Evolutionary conservation across 2,113 vertebrate species (phyloP), one percentile per base, ranked within the genome.

Genomic region (Noctilio leporinus): DNA sequence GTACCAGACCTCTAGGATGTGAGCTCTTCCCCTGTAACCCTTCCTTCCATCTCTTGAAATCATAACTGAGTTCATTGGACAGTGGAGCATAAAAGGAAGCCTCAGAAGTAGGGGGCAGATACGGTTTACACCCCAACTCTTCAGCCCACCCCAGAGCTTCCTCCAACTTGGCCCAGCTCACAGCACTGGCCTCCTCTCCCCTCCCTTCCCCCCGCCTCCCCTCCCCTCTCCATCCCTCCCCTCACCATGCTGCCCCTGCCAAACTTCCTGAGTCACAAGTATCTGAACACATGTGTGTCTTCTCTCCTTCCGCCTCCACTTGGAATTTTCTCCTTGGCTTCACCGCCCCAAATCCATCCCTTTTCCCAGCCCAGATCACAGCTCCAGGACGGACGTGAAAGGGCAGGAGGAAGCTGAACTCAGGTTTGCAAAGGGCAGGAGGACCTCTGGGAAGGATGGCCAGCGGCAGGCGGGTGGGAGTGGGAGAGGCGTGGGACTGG

Each of bases 191-290:
- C 24, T 47, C 35, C 10, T 4, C 26, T 9, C 17, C 28, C 55
- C 10, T 2, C 16, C 28, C 19, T 20, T 1, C 12, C 30, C 65
- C 26, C 1, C n/a, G 6, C 16, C 33, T 2, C 16, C 45, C 33
- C 4, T 43, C 35, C 2, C 35, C 33, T 4, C 6, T 8, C 24
- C 12, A 12, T 2, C 35, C 43, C 38, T 64, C 53, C 45, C 28
- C 7, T 62, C 26, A 1, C 5, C 10, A 3, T 2, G 30, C 83
- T n/a, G 15, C 53, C 22, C 9, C 43, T 7, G n/a, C 30, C 65
- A n/a, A 12, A 26, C 4, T 2, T 10, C 73, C 64, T 10, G 19
- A 45, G 40, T 28, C 95, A 49, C n/a, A 16, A 22, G 62, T 20
- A 15, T 43, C 78, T 17, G 49, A 51, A 35, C 43, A 30, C 40